Base-by-base conservation (phyloP, 2,113 vertebrate genomes). In the Sinocyclocheilus anophthalmus region DNA sequence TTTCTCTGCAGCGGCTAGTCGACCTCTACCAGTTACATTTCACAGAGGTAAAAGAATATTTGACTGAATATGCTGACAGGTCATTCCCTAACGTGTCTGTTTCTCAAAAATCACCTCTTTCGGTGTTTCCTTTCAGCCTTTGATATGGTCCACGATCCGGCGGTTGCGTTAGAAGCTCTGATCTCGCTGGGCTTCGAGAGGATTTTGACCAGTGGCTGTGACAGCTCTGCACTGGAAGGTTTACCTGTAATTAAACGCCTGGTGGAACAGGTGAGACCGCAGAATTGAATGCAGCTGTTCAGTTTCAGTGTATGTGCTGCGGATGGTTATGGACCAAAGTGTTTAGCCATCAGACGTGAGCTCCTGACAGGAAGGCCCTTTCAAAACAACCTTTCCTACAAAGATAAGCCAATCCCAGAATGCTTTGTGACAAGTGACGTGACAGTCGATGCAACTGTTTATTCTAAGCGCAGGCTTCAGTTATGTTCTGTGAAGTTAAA, bases 201-300 rank as follows among this genome's bases (percentile, higher is more conserved):
- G 3, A 95, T 99, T 26, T 88, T 99, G 93, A 99, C 98, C 0
- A 99, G 98, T 78, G 98, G 98, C 81, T 97, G 98, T 86, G 98
- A 99, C 89, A 95, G 94, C 91, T 96, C 98, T 0, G 97, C 97
- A 0, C 90, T 99, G 87, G 98, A 99, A 90, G 98, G 98, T 33
- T 93, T 99, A 6, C 97, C 97, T 12, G 85, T 98, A 67, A 96
- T 99, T 90, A 98, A 97, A 92, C 94, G 95, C 33, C 95, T 99
- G 9, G 91, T 96, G 5, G 97, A 99, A 57, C 96, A 99, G 94
- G 98, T 99, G 87, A 83, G 85, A 33, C 13, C 2, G 10, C 42
- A 45, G 42, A 45, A 10, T 45, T 45, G 11, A 45, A 45, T 45
- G 42, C 42, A 45, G 42, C 5, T 4, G 4, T 37, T 37, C 37